Conservation (phyloP, 2,113 vertebrate genomes). For the Channa argus region DNA sequence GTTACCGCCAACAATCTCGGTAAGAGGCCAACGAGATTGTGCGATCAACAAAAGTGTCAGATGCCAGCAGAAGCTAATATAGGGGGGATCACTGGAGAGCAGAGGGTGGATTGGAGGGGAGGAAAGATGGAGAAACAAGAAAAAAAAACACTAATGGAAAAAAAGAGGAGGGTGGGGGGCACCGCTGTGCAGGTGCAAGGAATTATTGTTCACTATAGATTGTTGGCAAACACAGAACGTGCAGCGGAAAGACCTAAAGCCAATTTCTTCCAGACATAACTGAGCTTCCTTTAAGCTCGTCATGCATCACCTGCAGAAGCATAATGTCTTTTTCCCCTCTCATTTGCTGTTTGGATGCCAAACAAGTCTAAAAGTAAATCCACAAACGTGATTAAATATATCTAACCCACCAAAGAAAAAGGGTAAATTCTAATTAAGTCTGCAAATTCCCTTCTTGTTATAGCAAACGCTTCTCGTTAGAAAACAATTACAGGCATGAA, state of each 20-base stretch:
- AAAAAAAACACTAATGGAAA: constrained; percentile 38
- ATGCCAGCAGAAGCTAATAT: constrained; percentile 55
- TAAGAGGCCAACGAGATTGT: constrained; percentile 46
- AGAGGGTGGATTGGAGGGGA: constrained; percentile 40
- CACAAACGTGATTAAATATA: neutral
- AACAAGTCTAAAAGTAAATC: neutral
- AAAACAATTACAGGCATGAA: too few relatives aligned
- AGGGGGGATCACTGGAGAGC: constrained; percentile 43
- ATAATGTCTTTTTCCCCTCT: too few relatives aligned
- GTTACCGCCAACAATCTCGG: constrained; percentile 31
- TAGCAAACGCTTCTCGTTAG: too few relatives aligned
- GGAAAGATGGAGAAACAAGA: constrained; percentile 25
- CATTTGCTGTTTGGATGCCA: neutral
- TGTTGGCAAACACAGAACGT: constrained; percentile 35
- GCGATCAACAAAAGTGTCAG: constrained; percentile 58
- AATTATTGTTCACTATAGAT: constrained; percentile 40
- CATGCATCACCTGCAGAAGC: too few relatives aligned
- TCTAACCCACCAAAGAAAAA: neutral
- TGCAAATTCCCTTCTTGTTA: neutral
- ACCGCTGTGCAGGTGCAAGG: neutral
- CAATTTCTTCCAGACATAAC: neutral
- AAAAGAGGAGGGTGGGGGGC: neutral
- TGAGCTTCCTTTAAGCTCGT: neutral
- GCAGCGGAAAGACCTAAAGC: neutral
- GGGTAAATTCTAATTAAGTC: neutral